Percentiles rank a stretch among this genome's conserved stretches.
Conservation (phyloP, 2,113 vertebrate species). For the Cranoglanis bouderius region DNA sequence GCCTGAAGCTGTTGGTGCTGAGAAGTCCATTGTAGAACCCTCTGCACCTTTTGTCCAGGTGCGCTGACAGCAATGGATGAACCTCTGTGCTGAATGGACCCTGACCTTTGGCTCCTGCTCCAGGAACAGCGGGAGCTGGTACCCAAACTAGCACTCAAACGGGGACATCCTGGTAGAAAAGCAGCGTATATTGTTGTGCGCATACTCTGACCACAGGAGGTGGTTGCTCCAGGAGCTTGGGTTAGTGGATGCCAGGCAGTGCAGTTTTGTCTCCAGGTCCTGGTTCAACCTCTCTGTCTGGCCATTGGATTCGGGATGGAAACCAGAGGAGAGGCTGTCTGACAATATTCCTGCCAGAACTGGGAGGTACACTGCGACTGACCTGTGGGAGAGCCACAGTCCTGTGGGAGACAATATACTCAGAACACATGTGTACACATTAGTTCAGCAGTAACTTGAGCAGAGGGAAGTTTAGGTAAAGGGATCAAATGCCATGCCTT, state of each 20-base stretch:
- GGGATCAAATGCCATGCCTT: background rate
- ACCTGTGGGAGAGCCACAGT: too few relatives aligned
- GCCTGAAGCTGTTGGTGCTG: too few relatives aligned
- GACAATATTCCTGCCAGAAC: background rate
- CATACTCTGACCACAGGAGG: background rate
- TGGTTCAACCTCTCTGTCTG: background rate
- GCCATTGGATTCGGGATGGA: background rate
- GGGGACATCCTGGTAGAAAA: too few relatives aligned
- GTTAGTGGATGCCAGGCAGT: background rate
- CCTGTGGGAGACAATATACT: background rate
- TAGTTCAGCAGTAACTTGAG: background rate
- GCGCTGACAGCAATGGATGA: too few relatives aligned
- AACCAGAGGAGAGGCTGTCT: background rate
- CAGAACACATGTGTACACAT: background rate
- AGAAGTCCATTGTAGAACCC: too few relatives aligned
- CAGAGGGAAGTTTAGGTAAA: background rate
- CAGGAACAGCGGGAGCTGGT: too few relatives aligned
- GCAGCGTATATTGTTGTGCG: background rate
- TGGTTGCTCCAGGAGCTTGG: background rate
- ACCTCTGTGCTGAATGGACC: too few relatives aligned
- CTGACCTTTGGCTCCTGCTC: too few relatives aligned
- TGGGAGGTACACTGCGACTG: background rate
- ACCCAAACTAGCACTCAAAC: too few relatives aligned
- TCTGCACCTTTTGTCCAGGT: too few relatives aligned
- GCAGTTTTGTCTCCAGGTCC: background rate